Percentiles rank a stretch among this genome's conserved stretches.
Conservation (phyloP, 2,888 invertebrate genomes). For the Argyra leucocephala region DNA sequence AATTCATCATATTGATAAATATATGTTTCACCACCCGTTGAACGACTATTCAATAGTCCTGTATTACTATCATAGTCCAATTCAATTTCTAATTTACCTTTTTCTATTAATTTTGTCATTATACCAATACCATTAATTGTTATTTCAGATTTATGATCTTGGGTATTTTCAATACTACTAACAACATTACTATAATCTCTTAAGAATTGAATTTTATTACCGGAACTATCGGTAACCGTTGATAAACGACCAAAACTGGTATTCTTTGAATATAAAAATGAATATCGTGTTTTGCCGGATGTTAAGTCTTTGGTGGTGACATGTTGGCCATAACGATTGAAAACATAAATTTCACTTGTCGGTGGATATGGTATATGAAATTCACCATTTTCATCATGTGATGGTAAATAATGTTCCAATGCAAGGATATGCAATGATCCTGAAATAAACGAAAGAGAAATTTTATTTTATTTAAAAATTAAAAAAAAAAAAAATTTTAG, state of each 20-base stretch:
- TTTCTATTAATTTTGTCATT: constrained; percentile 76
- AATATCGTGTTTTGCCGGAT: constrained; percentile 88
- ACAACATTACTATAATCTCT: constrained; percentile 87
- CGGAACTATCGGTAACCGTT: constrained; percentile 87
- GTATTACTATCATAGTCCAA: constrained; percentile 84
- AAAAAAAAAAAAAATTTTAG: too few relatives aligned
- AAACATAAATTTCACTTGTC: constrained; percentile 86
- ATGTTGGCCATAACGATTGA: constrained; percentile 93
- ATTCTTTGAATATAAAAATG: constrained; percentile 93
- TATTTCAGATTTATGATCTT: constrained; percentile 84
- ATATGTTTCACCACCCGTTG: constrained; percentile 76
- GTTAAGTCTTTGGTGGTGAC: constrained; percentile 87
- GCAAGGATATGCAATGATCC: constrained; percentile 75
- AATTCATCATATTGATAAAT: constrained; percentile 86
- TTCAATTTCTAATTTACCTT: constrained; percentile 79
- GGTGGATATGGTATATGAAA: constrained; percentile 90
- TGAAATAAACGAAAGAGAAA: constrained; percentile 35
- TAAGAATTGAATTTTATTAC: constrained; percentile 82
- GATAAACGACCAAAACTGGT: constrained; percentile 90
- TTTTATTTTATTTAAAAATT: too few relatives aligned
- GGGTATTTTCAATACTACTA: constrained; percentile 88
- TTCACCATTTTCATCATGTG: constrained; percentile 79
- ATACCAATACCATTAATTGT: constrained; percentile 89
- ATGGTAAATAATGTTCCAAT: constrained; percentile 75
- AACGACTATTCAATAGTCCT: constrained; percentile 75